Base-by-base conservation (phyloP, 2,113 vertebrate species). In the Pseudopodoces humilis region DNA sequence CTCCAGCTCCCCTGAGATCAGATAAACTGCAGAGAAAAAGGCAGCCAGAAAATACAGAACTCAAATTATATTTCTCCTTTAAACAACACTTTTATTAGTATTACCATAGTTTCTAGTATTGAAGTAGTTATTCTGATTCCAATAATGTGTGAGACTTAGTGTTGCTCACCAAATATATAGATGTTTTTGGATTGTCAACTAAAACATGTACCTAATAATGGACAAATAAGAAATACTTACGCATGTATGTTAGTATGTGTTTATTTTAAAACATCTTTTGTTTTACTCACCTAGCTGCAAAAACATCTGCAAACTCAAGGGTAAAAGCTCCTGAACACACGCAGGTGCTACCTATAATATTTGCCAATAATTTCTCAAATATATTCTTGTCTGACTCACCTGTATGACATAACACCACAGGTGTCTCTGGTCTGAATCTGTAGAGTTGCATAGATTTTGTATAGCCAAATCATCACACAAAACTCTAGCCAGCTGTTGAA, bases 331-430 rank as follows among this genome's bases (percentile, higher is more conserved):
- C 28, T 31, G 24, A 83, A 78, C 16, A 35, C 0, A 2, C 30
- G 15, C 60, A 64, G 17, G 14, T 39, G 24, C 6, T 79, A 18
- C 7, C 5, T 41, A 8, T 33, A 52, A 8, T 33, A 52, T 58
- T 64, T 76, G 76, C 11, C 19, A 52, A 43, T 19, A 65, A 30
- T 78, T 88, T 91, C 47, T 89, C 20, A 86, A 28, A 69, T 27
- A 12, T 0, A 0, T 59, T 82, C 7, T 67, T 67, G 5, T 53
- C 37, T 62, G 50, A 47, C 17, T 71, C 21, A 72, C 7, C 13
- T 43, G 2, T 20, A 49, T 35, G 43, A 37, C 44, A 67, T 16
- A 20, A 33, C 10, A 23, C 43, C 14, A 4, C 37, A 86, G 52
- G 21, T 46, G 83, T 2, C 15, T 86, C 37, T 55, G 16, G 4